Percentiles rank a stretch among this genome's conserved stretches.
Conservation (phyloP, 2,797 vertebrate genomes). For the Peromyscus eremicus region DNA sequence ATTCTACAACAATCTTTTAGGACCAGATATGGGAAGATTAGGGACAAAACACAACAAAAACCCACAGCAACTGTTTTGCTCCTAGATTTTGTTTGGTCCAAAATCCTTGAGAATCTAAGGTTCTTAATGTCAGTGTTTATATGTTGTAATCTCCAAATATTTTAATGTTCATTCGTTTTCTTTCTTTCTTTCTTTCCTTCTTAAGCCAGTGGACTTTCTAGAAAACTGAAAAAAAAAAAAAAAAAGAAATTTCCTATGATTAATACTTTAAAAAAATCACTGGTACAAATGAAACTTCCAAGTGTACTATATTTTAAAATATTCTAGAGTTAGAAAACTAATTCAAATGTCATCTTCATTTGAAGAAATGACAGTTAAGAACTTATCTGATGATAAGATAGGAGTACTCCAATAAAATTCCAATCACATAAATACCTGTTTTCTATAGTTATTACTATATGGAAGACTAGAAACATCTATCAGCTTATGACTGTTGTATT, state of each 20-base stretch:
- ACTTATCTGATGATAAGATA: not conserved
- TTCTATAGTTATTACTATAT: not conserved
- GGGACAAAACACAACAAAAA: not conserved
- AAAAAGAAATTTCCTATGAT: conserved; percentile 2
- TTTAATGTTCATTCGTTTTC: not conserved
- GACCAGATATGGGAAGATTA: not conserved
- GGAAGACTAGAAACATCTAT: not conserved
- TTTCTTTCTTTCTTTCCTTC: too few relatives aligned
- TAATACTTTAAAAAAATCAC: not conserved
- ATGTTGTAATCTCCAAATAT: not conserved
- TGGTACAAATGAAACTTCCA: not conserved
- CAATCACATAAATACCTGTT: not conserved
- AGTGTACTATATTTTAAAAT: not conserved
- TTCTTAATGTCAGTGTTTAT: not conserved
- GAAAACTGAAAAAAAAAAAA: not conserved
- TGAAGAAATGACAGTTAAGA: not conserved
- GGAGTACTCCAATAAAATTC: not conserved
- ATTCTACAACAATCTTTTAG: too few relatives aligned
- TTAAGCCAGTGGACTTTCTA: not conserved
- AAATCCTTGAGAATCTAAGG: not conserved
- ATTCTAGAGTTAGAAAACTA: not conserved
- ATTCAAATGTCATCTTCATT: not conserved
- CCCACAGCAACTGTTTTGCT: not conserved
- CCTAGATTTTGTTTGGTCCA: not conserved
- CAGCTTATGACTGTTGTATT: not conserved